Evolutionary conservation across 1,140 invertebrate genomes (phyloP).

Genomic region (Drosophila truncata): DNA sequence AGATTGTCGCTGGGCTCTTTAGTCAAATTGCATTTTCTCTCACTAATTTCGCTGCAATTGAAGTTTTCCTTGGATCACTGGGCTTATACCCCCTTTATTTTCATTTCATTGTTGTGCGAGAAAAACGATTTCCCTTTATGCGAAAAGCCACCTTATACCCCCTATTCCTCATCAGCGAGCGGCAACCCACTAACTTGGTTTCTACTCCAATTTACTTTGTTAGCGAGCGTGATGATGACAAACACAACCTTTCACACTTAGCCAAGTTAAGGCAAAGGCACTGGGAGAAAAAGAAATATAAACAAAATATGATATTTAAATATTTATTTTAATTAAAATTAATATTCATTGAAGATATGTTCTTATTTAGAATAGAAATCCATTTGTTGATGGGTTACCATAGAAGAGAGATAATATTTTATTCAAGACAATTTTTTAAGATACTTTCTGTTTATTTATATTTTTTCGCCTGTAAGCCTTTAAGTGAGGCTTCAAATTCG

Average conservation of each 20-base stretch:
- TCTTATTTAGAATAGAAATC: too few relatives aligned
- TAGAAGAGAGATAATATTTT: neutral
- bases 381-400: too few relatives aligned
- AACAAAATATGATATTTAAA: neutral
- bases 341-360: neutral
- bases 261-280: conserved; percentile 22
- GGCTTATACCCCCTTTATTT: conserved; percentile 17
- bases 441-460: neutral
- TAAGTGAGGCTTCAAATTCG: conserved; percentile 48
- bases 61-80: conserved; percentile 35
- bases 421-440: neutral
- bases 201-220: conserved; percentile 42
- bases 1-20: conserved; percentile 16
- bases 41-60: conserved; percentile 26
- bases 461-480: conserved; percentile 1
- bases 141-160: conserved; percentile 36
- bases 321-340: neutral
- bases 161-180: conserved; percentile 25
- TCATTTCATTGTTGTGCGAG: conserved; percentile 54
- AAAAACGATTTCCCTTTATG: conserved; percentile 66
- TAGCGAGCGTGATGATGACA: conserved; percentile 58
- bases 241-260: conserved; percentile 74
- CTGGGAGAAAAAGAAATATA: neutral
- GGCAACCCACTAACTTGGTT: conserved; percentile 50
- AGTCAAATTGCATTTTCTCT: conserved; percentile 36